These are phyloP conservation scores for Centropristis striata DNA, from an alignment of 2,113 vertebrate genomes.

Conservation along the genomic window DNA sequence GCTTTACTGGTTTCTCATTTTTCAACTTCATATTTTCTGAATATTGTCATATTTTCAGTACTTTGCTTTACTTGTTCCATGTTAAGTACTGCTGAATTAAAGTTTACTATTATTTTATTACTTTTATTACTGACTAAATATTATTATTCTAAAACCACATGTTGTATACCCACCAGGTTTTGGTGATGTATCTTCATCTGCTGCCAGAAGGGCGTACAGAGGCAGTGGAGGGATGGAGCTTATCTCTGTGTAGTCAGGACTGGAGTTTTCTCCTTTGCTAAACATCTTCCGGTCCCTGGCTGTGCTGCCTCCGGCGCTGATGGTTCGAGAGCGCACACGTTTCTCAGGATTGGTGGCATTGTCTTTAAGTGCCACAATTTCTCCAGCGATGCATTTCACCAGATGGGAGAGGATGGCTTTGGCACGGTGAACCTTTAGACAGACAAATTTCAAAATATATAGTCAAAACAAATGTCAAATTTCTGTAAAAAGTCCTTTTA, in stretches of 20 bases:
- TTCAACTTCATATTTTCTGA: background rate
- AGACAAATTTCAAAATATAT: conserved; percentile 3
- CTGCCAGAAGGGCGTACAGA: conserved; percentile 94
- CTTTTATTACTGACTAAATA: background rate
- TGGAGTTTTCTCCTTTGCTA: conserved; percentile 87
- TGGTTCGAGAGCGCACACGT: conserved; percentile 91
- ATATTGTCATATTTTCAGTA: background rate
- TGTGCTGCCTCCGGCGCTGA: conserved; percentile 95
- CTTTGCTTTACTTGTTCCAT: background rate
- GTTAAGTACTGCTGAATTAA: background rate
- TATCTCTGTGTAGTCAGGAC: conserved; percentile 94
- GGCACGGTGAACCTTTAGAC: conserved; percentile 85
- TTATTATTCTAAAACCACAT: background rate
- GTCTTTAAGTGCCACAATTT: conserved; percentile 93
- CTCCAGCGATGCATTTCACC: conserved; percentile 97
- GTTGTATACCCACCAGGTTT: conserved; percentile 71
- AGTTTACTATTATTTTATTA: background rate
- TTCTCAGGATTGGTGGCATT: conserved; percentile 86
- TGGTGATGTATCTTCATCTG: conserved; percentile 89
- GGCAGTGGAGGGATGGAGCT: conserved; percentile 96
- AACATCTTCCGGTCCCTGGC: conserved; percentile 92
- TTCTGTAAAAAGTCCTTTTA: background rate
- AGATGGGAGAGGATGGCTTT: conserved; percentile 98
- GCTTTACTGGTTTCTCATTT: background rate
- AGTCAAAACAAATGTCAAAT: background rate